Evolutionary conservation across 2,113 vertebrate species (phyloP).

Genomic region (Patagioenas fasciata): DNA sequence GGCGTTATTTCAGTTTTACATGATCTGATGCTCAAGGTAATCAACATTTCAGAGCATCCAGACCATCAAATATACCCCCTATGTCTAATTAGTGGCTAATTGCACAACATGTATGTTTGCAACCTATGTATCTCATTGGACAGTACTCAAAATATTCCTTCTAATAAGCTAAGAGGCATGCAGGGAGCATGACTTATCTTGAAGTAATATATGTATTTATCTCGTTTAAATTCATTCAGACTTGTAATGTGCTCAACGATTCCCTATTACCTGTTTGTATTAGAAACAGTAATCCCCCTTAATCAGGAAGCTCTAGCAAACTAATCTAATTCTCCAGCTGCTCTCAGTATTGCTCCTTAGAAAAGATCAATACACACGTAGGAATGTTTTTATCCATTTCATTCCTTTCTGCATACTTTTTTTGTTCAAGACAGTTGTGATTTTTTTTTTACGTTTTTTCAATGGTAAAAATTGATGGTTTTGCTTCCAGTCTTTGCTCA

Average conservation of each 20-base stretch:
- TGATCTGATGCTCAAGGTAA: background rate
- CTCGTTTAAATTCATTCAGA: conserved; percentile 12
- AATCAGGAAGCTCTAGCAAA: conserved; percentile 14
- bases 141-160: background rate
- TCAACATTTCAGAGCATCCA: background rate
- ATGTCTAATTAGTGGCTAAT: background rate
- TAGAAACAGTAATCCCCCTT: background rate
- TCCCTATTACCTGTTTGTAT: conserved; percentile 15
- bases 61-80: background rate
- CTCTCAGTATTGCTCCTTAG: background rate
- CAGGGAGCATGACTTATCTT: background rate
- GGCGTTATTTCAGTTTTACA: background rate
- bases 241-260: conserved; percentile 1
- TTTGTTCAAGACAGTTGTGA: background rate
- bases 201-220: background rate
- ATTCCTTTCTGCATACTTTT: background rate
- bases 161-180: background rate
- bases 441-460: background rate
- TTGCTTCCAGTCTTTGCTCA: background rate
- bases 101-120: background rate
- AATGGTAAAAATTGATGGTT: background rate
- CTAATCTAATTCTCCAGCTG: background rate
- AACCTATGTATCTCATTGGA: background rate
- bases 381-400: background rate
- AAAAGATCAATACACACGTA: background rate